Percentiles rank a stretch among this genome's conserved stretches.
These are phyloP conservation scores for Bombus terrestris DNA, from an alignment of 1,140 invertebrate species.

Conservation along the genomic window DNA sequence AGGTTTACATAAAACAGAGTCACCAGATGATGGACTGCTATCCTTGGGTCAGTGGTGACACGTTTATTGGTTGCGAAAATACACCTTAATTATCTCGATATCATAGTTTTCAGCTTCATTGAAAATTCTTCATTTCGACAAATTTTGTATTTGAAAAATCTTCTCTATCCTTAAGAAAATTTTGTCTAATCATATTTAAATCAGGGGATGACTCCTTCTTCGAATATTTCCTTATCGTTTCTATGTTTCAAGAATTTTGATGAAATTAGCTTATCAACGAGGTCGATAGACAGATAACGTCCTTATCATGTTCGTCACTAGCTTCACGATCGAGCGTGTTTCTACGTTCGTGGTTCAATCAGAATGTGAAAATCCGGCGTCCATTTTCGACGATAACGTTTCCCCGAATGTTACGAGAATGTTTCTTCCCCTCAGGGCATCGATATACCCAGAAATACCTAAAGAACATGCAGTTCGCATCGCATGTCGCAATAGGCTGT, in stretches of 20 bases:
- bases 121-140: background rate
- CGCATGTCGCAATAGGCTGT: slow-evolving; percentile 27
- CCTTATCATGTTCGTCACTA: background rate
- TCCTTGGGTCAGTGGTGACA: slow-evolving; percentile 55
- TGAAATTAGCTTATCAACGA: slow-evolving; percentile 20
- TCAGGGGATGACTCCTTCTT: background rate
- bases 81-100: background rate
- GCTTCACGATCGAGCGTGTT: background rate
- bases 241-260: background rate
- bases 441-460: slow-evolving; percentile 15
- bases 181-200: background rate
- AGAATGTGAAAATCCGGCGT: slow-evolving; percentile 12
- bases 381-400: slow-evolving; percentile 13
- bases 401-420: background rate
- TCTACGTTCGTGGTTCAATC: background rate
- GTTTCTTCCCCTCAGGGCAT: background rate
- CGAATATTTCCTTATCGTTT: too few relatives aligned
- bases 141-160: background rate
- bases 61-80: slow-evolving; percentile 61
- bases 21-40: slow-evolving; percentile 62
- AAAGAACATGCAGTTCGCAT: background rate
- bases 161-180: background rate
- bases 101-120: background rate
- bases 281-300: background rate
- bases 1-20: slow-evolving; percentile 50